Percentiles rank a stretch among this genome's conserved stretches.
Evolutionary conservation across 2,888 invertebrate species (phyloP).

Genomic region (Atethmia centrago): DNA sequence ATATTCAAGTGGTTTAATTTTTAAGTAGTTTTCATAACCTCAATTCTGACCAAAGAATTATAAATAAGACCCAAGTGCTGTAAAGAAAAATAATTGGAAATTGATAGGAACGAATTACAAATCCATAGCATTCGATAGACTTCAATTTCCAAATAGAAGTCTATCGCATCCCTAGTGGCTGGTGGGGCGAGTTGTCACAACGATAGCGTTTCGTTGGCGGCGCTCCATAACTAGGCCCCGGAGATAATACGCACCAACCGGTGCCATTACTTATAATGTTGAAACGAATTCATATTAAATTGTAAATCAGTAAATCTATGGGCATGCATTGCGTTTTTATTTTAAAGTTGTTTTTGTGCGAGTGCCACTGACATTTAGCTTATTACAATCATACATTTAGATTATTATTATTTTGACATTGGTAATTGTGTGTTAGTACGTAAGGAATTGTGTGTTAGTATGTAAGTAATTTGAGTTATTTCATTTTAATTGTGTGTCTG

Average conservation of each 20-base stretch:
- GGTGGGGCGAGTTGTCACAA: slow-evolving; percentile 40
- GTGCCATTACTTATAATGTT: slow-evolving; percentile 53
- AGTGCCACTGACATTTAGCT: too few species aligned
- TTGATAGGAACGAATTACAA: not conserved
- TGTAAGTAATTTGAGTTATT: too few species aligned
- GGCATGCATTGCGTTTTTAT: not conserved
- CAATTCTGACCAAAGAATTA: slow-evolving; percentile 2
- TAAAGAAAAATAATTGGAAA: not conserved
- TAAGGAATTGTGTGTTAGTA: too few species aligned
- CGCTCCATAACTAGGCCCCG: slow-evolving; percentile 63
- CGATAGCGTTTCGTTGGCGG: slow-evolving; percentile 60
- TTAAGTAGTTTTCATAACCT: not conserved
- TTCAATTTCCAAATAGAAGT: slow-evolving; percentile 9
- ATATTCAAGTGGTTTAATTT: slow-evolving; percentile 37
- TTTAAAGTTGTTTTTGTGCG: not conserved
- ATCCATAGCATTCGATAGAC: not conserved
- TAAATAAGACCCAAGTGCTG: not conserved
- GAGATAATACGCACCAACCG: slow-evolving; percentile 57
- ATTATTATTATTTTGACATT: too few species aligned
- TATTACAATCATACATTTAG: too few species aligned
- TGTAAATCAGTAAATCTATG: slow-evolving; percentile 34
- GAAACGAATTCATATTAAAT: slow-evolving; percentile 22
- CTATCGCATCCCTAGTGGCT: slow-evolving; percentile 43
- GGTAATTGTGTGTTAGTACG: too few species aligned
- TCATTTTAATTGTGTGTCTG: too few species aligned